Percentiles rank a stretch among this genome's conserved stretches.
Evolutionary conservation across 2,113 vertebrate genomes (phyloP).

Genomic region (Antechinus flavipes): DNA sequence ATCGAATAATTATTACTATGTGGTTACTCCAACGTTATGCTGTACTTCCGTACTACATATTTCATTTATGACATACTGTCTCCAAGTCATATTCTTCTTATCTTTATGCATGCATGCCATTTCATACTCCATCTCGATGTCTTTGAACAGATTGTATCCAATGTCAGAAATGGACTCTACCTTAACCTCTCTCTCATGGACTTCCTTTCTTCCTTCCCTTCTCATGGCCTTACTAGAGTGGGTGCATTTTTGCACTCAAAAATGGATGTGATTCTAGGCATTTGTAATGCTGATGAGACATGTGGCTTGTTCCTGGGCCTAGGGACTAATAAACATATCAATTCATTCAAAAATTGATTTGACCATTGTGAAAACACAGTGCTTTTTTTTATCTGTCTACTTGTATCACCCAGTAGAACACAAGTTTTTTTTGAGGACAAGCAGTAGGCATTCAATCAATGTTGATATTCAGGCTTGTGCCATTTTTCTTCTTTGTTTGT

Average conservation of each 20-base stretch:
- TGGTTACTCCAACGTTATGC: slow-evolving; percentile 22
- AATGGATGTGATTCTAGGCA: not conserved
- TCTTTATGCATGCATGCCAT: slow-evolving; percentile 6
- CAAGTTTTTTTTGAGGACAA: not conserved
- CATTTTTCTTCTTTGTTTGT: not conserved
- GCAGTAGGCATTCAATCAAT: not conserved
- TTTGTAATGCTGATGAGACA: slow-evolving; percentile 55
- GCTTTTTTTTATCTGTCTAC: not conserved
- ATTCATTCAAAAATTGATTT: not conserved
- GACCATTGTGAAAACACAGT: not conserved
- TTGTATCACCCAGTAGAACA: not conserved
- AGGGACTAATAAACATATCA: slow-evolving; percentile 48
- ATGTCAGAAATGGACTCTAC: not conserved
- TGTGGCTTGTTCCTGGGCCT: slow-evolving; percentile 47
- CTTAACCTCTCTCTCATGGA: not conserved
- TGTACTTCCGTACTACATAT: not conserved
- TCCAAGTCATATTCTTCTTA: slow-evolving; percentile 35
- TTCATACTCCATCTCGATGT: not conserved
- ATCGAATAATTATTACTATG: not conserved
- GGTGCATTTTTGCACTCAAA: no score
- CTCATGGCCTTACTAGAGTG: no score
- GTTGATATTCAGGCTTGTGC: not conserved
- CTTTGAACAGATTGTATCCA: not conserved
- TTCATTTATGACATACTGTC: not conserved
- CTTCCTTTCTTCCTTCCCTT: not conserved